Evolutionary conservation across 2,888 invertebrate genomes (phyloP).

Genomic region (Bellardia pandia): DNA sequence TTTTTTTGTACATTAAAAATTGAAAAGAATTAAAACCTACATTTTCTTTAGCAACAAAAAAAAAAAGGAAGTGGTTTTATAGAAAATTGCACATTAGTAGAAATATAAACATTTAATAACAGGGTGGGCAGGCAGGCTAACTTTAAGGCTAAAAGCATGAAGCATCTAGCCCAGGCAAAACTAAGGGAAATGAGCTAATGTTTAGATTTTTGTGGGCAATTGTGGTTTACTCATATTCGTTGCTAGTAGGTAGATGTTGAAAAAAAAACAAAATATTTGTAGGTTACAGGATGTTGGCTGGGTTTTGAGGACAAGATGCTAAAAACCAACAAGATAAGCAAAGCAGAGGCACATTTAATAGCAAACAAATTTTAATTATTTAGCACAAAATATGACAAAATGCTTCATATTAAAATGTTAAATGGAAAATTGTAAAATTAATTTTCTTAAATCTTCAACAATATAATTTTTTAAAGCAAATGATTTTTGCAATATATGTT

Average conservation of each 20-base stretch:
- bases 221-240: background rate
- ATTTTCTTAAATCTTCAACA: no score
- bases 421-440: no score
- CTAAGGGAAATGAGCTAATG: constrained; percentile 55
- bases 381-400: no score
- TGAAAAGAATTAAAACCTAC: constrained; percentile 35
- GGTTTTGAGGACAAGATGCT: background rate
- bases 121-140: background rate
- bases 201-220: constrained; percentile 30
- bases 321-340: background rate
- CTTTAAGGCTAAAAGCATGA: background rate
- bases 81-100: background rate
- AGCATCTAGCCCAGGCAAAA: background rate
- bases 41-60: background rate
- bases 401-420: no score
- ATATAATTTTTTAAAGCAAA: no score
- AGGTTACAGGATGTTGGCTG: constrained; percentile 51
- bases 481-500: background rate
- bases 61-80: constrained; percentile 9
- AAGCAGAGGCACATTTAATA: background rate
- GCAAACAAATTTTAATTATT: no score
- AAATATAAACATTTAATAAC: background rate
- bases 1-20: no score
- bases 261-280: background rate
- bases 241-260: background rate